phyloP scores from a whole-genome alignment of 2,888 invertebrate genomes.

The Subacronicta megacephala region DNA sequence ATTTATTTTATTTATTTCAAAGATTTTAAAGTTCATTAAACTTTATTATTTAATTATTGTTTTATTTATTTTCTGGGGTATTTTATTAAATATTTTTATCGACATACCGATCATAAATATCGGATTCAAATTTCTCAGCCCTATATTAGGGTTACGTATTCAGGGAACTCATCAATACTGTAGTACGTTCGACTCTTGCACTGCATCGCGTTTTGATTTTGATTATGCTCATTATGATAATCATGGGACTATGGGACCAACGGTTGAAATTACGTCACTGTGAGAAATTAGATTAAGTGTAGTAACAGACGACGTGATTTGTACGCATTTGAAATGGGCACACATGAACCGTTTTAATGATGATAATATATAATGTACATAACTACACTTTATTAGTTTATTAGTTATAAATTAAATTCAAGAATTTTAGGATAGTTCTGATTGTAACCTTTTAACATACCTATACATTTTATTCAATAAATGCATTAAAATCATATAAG shows the following conservation, averaged over 20 bases:
- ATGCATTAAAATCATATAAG: too few species aligned
- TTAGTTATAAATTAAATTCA: too few species aligned
- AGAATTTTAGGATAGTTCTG: too few species aligned
- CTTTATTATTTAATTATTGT: too few species aligned
- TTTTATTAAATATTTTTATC: too few species aligned
- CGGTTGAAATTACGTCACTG: constrained; percentile 50
- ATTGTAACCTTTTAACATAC: too few species aligned
- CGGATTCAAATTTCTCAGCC: constrained; percentile 4
- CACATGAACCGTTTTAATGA: constrained; percentile 49
- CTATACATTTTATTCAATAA: too few species aligned
- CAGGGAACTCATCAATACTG: constrained; percentile 50
- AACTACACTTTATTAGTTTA: background rate
- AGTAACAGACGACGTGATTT: constrained; percentile 50
- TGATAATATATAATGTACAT: constrained; percentile 1
- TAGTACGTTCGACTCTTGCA: constrained; percentile 42
- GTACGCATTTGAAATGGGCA: constrained; percentile 37
- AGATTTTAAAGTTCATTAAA: too few species aligned
- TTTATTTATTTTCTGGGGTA: too few species aligned
- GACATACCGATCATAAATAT: too few species aligned
- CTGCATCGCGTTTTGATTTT: constrained; percentile 59
- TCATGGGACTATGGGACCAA: constrained; percentile 62
- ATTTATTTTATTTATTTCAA: too few species aligned
- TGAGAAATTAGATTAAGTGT: constrained; percentile 57
- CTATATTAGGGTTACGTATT: constrained; percentile 7
- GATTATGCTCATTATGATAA: constrained; percentile 71